phyloP scores from a whole-genome alignment of 2,797 vertebrate species.

The Mormyrops attenuatus region DNA sequence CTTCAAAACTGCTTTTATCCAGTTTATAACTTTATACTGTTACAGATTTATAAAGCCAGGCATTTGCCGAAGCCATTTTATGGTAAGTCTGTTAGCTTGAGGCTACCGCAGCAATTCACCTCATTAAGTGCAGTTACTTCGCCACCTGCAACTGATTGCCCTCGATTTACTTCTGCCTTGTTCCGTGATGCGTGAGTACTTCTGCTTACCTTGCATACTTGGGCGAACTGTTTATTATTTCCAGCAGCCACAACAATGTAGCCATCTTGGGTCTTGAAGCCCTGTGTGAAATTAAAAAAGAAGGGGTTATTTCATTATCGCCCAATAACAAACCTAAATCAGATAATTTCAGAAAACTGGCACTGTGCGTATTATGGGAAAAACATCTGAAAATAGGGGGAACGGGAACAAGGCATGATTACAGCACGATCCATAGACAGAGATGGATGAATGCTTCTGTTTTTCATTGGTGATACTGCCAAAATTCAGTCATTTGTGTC shows the following conservation, averaged over 20 bases:
- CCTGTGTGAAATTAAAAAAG: conserved; percentile 57
- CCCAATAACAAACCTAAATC: not conserved
- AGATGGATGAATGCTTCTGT: not conserved
- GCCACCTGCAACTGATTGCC: not conserved
- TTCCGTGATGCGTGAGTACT: not conserved
- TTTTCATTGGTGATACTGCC: not conserved
- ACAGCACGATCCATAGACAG: not conserved
- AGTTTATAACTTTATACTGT: not conserved
- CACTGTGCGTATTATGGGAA: not conserved
- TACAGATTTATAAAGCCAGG: not conserved
- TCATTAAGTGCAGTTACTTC: not conserved
- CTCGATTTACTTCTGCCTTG: not conserved
- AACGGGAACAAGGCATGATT: not conserved
- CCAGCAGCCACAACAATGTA: conserved; percentile 81
- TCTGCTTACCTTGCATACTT: conserved; percentile 74
- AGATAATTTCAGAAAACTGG: not conserved
- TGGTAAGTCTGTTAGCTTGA: not conserved
- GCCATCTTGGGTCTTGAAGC: conserved; percentile 81
- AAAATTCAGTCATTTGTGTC: not conserved
- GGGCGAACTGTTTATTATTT: conserved; percentile 80
- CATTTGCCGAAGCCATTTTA: not conserved
- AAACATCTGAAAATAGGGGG: not conserved
- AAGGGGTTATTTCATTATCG: not conserved
- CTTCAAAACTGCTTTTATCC: not conserved
- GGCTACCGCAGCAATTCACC: not conserved